phyloP scores from a whole-genome alignment of 2,888 invertebrate genomes.

The Phania funesta region DNA sequence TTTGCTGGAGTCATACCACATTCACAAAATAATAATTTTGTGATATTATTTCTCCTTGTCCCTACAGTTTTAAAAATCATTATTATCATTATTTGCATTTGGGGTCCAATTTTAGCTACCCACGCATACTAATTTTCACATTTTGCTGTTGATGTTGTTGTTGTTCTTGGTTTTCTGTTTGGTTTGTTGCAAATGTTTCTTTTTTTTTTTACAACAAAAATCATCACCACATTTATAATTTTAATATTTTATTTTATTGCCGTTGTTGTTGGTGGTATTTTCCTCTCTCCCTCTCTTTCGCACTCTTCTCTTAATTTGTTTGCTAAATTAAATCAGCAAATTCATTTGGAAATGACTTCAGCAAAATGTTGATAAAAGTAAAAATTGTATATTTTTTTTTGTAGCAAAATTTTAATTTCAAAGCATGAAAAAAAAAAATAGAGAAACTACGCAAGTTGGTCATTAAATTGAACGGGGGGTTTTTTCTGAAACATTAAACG shows the following conservation, averaged over 20 bases:
- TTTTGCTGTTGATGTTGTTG: neutral
- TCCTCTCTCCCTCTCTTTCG: neutral
- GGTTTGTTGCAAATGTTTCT: neutral
- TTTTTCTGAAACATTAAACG: slow-evolving; percentile 1
- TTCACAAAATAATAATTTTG: slow-evolving; percentile 28
- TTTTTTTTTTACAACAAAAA: no score
- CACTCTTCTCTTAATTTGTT: slow-evolving; percentile 36
- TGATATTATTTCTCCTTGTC: slow-evolving; percentile 1
- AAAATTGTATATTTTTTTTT: slow-evolving; percentile 26
- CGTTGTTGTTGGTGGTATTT: slow-evolving; percentile 3
- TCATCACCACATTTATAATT: slow-evolving; percentile 57
- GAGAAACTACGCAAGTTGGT: neutral
- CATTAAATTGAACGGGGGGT: slow-evolving; percentile 15
- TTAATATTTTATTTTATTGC: slow-evolving; percentile 50
- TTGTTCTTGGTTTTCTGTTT: neutral
- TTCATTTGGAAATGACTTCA: slow-evolving; percentile 52
- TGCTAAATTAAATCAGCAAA: slow-evolving; percentile 65
- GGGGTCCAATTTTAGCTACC: slow-evolving; percentile 60
- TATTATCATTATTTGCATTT: slow-evolving; percentile 64
- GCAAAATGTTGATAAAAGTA: slow-evolving; percentile 32
- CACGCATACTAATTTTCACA: slow-evolving; percentile 58
- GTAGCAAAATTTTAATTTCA: no score
- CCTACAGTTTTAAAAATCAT: slow-evolving; percentile 56
- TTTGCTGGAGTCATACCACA: slow-evolving; percentile 25
- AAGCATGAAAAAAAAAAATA: neutral